Evolutionary conservation across 2,888 invertebrate genomes (phyloP).

Genomic region (Troilus luridus): DNA sequence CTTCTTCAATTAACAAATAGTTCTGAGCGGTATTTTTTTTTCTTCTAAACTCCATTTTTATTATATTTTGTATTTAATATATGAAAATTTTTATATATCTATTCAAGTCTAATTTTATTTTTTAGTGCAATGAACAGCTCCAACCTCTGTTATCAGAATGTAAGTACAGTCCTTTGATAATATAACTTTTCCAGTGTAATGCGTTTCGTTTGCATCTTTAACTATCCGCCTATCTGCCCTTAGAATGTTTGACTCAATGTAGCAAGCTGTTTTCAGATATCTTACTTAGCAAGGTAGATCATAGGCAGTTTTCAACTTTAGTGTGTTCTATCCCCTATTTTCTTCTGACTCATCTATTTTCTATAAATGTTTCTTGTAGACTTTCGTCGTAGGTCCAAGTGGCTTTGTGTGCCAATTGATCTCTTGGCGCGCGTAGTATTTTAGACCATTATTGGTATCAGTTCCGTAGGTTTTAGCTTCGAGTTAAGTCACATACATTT

Average conservation of each 20-base stretch:
- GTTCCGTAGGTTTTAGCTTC: too few species aligned
- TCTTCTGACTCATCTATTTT: not conserved
- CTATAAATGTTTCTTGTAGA: not conserved
- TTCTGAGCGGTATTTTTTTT: slow-evolving; percentile 6
- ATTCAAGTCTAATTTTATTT: slow-evolving; percentile 55
- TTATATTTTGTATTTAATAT: slow-evolving; percentile 22
- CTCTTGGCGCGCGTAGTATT: not conserved
- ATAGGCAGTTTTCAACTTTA: slow-evolving; percentile 33
- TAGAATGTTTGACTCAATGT: slow-evolving; percentile 36
- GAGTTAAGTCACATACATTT: too few species aligned
- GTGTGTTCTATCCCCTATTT: slow-evolving; percentile 6
- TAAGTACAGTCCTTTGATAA: slow-evolving; percentile 56
- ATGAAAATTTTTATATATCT: slow-evolving; percentile 32
- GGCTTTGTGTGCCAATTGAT: not conserved
- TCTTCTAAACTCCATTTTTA: slow-evolving; percentile 12
- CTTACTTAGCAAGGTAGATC: slow-evolving; percentile 28
- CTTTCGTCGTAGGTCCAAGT: not conserved
- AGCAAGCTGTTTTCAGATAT: slow-evolving; percentile 18
- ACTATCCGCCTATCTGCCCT: slow-evolving; percentile 33
- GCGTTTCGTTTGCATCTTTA: slow-evolving; percentile 48
- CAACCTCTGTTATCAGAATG: slow-evolving; percentile 56
- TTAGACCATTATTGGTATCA: not conserved
- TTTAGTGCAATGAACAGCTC: slow-evolving; percentile 57
- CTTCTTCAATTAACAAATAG: not conserved
- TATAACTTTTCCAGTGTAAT: slow-evolving; percentile 42